These are phyloP conservation scores for Atrichornis clamosus DNA, from an alignment of 2,113 vertebrate genomes.

Conservation along the genomic window DNA sequence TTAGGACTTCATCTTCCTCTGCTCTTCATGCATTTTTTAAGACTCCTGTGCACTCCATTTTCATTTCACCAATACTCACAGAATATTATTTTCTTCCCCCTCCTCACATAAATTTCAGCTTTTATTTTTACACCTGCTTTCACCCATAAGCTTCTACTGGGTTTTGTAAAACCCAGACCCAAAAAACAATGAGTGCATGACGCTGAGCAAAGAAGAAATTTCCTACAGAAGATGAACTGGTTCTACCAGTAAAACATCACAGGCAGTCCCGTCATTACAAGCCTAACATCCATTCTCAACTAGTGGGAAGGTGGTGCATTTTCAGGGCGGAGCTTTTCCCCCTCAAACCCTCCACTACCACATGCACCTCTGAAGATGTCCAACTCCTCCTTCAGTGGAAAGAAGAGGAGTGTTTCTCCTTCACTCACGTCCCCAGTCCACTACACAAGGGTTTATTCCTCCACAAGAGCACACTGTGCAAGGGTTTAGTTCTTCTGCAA, in stretches of 20 bases:
- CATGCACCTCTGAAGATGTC: background rate
- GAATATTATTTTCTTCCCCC: background rate
- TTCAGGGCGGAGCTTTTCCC: background rate
- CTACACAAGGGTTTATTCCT: background rate
- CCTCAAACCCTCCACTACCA: background rate
- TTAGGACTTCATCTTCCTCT: conserved; percentile 34
- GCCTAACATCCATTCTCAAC: background rate
- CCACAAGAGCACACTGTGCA: background rate
- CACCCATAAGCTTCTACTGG: background rate
- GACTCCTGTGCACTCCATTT: background rate
- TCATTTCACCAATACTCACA: background rate
- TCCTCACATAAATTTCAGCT: background rate
- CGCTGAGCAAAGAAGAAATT: background rate
- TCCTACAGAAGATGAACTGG: conserved; percentile 16
- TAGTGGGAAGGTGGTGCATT: background rate
- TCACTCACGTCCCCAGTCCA: background rate
- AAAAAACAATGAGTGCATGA: background rate
- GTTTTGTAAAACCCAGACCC: background rate
- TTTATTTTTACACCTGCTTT: background rate
- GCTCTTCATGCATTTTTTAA: background rate
- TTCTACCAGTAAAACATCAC: conserved; percentile 41
- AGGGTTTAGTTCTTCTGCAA: background rate
- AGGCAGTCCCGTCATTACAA: background rate
- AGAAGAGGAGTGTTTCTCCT: background rate
- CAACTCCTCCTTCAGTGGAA: background rate